Evolutionary conservation across 2,797 vertebrate genomes (phyloP).

Genomic region (Psittacula derbiana): DNA sequence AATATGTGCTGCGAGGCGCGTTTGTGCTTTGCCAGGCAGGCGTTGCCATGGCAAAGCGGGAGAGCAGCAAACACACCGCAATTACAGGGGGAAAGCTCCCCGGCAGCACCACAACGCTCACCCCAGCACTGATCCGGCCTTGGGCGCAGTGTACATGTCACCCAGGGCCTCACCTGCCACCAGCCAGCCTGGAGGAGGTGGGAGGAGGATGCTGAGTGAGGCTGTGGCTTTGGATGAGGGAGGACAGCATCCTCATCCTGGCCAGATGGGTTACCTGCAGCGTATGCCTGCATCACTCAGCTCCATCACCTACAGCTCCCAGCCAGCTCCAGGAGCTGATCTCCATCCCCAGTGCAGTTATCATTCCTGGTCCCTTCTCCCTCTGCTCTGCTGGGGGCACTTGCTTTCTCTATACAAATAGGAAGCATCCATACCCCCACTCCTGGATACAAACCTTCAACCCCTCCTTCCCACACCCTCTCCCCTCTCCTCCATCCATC

Average conservation of each 20-base stretch:
- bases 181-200: not conserved
- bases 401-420: accelerated
- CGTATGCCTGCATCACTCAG: accelerated
- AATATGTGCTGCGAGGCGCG: conserved; percentile 35
- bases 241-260: accelerated
- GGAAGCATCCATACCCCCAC: not conserved
- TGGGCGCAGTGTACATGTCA: not conserved
- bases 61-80: conserved; percentile 26
- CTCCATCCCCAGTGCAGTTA: not conserved
- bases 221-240: not conserved
- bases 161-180: not conserved
- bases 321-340: accelerated
- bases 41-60: conserved; percentile 68
- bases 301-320: not conserved
- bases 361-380: not conserved
- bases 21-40: conserved; percentile 13
- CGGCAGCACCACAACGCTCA: not conserved
- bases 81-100: not conserved
- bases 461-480: not conserved
- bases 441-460: not conserved
- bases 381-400: not conserved
- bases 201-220: not conserved
- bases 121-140: not conserved
- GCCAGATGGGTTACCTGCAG: accelerated
- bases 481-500: not conserved